These are phyloP conservation scores for Drosophila barbarae DNA, from an alignment of 2,888 invertebrate species.

Conservation along the genomic window DNA sequence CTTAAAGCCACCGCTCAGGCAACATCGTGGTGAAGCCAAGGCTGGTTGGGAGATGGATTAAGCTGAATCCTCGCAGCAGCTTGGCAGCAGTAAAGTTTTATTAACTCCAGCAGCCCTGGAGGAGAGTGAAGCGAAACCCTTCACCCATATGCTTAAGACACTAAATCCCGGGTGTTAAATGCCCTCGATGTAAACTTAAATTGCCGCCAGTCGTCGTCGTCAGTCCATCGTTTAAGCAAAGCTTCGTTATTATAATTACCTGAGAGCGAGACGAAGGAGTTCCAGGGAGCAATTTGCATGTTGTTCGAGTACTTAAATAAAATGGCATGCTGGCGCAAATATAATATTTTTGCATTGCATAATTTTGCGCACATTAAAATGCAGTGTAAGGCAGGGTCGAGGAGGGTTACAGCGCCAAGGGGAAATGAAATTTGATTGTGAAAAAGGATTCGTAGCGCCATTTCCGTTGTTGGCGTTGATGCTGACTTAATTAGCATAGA, in stretches of 20 bases:
- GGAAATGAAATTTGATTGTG: conserved; percentile 68
- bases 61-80: conserved; percentile 11
- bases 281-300: conserved; percentile 41
- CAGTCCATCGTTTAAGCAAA: conserved; percentile 27
- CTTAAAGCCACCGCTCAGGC: not conserved
- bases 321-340: conserved; percentile 54
- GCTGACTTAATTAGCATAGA: conserved; percentile 67
- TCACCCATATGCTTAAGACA: conserved; percentile 43
- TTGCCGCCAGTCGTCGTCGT: conserved; percentile 6
- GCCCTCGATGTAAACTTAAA: conserved; percentile 30
- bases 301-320: conserved; percentile 50
- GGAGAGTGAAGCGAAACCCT: conserved; percentile 9
- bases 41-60: conserved; percentile 2
- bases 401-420: not conserved
- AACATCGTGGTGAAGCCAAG: not conserved
- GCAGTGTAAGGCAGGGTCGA: conserved; percentile 13
- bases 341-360: conserved; percentile 61
- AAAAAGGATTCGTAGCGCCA: conserved; percentile 57
- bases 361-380: conserved; percentile 60
- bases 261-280: conserved; percentile 36
- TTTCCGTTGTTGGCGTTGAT: conserved; percentile 58
- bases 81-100: conserved; percentile 33
- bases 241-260: conserved; percentile 58
- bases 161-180: conserved; percentile 32
- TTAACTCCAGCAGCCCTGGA: conserved; percentile 13